These are phyloP conservation scores for Calliphora vicina DNA, from an alignment of 1,140 invertebrate species.

Conservation along the genomic window DNA sequence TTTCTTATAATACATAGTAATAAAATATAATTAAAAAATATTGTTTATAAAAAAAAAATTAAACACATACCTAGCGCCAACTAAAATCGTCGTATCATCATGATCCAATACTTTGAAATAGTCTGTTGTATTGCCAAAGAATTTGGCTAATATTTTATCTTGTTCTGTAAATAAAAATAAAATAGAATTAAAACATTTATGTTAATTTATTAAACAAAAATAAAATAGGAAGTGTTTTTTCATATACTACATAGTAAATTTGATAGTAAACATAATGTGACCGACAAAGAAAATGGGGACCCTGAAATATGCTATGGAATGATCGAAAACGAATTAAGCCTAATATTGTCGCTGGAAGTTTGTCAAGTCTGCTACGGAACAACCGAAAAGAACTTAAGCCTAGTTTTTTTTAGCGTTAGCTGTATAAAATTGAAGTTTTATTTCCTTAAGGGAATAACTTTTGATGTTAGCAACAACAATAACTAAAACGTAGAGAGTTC, in stretches of 20 bases:
- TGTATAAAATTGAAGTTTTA: no score
- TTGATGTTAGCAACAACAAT: no score
- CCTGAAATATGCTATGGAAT: no score
- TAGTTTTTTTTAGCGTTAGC: no score
- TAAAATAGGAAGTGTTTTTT: no score
- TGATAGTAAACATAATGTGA: not conserved
- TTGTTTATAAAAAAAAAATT: not conserved
- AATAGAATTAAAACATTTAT: not conserved
- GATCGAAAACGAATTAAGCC: no score
- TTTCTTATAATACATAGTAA: not conserved
- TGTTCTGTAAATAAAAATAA: constrained; percentile 48
- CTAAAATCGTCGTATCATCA: constrained; percentile 64
- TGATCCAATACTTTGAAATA: constrained; percentile 67
- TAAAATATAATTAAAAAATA: not conserved
- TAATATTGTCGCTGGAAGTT: no score
- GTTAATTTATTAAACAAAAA: not conserved
- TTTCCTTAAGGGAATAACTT: no score
- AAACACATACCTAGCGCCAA: constrained; percentile 63
- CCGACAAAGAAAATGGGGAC: not conserved
- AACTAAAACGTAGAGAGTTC: no score
- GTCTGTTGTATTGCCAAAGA: constrained; percentile 62
- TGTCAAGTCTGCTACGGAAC: no score
- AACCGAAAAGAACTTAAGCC: no score
- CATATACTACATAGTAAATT: no score
- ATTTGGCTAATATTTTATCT: constrained; percentile 57